Conservation (phyloP, 2,888 invertebrate genomes). For the Hydrotaea cyrtoneurina region DNA sequence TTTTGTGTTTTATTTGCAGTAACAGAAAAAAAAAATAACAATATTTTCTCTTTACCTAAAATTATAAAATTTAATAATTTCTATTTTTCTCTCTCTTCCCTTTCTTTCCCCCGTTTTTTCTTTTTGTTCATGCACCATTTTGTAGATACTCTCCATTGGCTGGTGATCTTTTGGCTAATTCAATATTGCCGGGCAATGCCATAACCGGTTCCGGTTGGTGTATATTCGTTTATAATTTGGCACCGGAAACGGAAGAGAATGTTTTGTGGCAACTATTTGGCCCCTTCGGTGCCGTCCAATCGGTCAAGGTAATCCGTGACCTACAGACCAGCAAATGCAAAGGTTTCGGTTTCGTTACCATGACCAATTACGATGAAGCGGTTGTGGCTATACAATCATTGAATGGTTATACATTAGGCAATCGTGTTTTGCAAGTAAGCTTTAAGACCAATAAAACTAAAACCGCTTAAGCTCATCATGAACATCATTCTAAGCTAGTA, state of each 20-base stretch:
- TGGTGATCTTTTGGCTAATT: conserved; percentile 88
- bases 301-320: conserved; percentile 97
- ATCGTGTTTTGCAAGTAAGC: conserved; percentile 97
- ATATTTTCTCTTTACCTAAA: background rate
- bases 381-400: conserved; percentile 97
- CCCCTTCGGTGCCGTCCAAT: conserved; percentile 98
- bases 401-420: conserved; percentile 97
- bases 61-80: background rate
- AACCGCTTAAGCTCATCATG: conserved; percentile 77
- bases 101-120: conserved; percentile 2
- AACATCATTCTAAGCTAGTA: conserved; percentile 11
- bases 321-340: conserved; percentile 98
- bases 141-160: conserved; percentile 88
- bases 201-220: conserved; percentile 90
- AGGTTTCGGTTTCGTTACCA: conserved; percentile 98
- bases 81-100: conserved; percentile 5
- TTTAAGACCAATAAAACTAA: conserved; percentile 97
- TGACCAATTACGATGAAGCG: conserved; percentile 99
- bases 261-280: conserved; percentile 98
- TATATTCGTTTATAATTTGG: conserved; percentile 97
- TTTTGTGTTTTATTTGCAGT: conserved; percentile 10
- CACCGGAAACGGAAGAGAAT: conserved; percentile 97
- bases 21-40: conserved; percentile 1
- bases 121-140: background rate
- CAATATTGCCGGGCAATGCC: conserved; percentile 91